Conservation (phyloP, 2,888 invertebrate genomes). For the Chymomyza amoena region DNA sequence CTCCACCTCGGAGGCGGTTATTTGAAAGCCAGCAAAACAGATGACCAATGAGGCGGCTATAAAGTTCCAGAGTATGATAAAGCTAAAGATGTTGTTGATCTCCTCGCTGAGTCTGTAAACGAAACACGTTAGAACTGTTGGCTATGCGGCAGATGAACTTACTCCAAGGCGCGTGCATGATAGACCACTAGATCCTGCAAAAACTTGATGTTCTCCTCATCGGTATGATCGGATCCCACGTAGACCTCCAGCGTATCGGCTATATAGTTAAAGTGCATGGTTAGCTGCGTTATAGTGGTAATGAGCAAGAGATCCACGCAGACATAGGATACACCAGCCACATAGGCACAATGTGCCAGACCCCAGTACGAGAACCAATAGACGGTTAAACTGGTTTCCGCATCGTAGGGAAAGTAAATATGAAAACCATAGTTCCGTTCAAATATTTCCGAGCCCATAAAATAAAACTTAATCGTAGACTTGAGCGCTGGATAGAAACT, state of each 20-base stretch:
- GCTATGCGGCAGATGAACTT: conserved; percentile 15
- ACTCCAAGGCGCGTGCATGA: conserved; percentile 58
- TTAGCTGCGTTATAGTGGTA: conserved; percentile 63
- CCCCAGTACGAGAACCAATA: conserved; percentile 60
- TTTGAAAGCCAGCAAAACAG: conserved; percentile 75
- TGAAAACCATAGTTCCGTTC: conserved; percentile 59
- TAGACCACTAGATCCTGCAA: conserved; percentile 38
- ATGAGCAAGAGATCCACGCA: conserved; percentile 70
- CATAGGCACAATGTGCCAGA: conserved; percentile 59
- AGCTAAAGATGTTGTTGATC: conserved; percentile 66
- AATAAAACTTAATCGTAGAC: conserved; percentile 50
- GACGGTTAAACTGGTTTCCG: conserved; percentile 42
- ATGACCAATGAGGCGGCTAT: conserved; percentile 74
- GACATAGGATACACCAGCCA: conserved; percentile 66
- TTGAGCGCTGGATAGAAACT: conserved; percentile 66
- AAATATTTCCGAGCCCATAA: conserved; percentile 56
- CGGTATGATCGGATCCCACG: conserved; percentile 36
- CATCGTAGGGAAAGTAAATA: conserved; percentile 56
- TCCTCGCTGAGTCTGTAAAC: conserved; percentile 55
- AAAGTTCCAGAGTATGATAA: conserved; percentile 74
- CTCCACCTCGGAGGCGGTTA: conserved; percentile 65
- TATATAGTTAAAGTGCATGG: conserved; percentile 67
- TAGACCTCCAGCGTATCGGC: conserved; percentile 52
- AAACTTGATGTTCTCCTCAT: conserved; percentile 49
- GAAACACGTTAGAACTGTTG: too few species aligned